phyloP scores from a whole-genome alignment of 2,113 vertebrate species.

The Ceratotherium simum region DNA sequence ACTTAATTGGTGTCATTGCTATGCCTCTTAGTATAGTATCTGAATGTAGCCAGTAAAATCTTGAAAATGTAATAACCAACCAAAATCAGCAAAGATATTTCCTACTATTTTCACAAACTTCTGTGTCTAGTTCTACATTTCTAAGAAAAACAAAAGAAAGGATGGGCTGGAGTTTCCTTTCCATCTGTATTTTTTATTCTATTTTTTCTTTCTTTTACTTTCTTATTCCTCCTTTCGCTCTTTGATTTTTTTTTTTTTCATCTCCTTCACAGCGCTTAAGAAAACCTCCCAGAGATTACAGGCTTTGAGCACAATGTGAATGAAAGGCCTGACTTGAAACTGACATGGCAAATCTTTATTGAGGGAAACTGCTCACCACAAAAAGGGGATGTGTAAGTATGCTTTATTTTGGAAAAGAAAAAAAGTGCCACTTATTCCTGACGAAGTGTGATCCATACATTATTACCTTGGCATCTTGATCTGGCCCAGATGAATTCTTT shows the following conservation, averaged over 20 bases:
- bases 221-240: background rate
- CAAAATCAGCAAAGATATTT: background rate
- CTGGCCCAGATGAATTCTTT: slow-evolving; percentile 74
- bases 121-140: background rate
- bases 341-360: background rate
- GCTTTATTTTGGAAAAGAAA: slow-evolving; percentile 64
- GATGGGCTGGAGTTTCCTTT: background rate
- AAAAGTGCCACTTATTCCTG: slow-evolving; percentile 46
- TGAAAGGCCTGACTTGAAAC: background rate
- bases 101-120: rapidly evolving
- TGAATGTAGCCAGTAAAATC: background rate
- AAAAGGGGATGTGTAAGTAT: background rate
- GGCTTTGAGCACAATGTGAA: background rate
- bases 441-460: slow-evolving; percentile 37
- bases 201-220: background rate
- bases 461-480: slow-evolving; percentile 72
- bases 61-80: background rate
- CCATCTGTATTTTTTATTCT: background rate
- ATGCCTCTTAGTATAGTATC: background rate
- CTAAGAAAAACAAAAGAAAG: background rate
- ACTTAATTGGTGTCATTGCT: background rate
- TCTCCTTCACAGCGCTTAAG: background rate
- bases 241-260: background rate
- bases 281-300: background rate
- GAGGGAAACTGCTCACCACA: background rate